These are phyloP conservation scores for Drosophila asahinai DNA, from an alignment of 1,140 invertebrate species.

Conservation along the genomic window DNA sequence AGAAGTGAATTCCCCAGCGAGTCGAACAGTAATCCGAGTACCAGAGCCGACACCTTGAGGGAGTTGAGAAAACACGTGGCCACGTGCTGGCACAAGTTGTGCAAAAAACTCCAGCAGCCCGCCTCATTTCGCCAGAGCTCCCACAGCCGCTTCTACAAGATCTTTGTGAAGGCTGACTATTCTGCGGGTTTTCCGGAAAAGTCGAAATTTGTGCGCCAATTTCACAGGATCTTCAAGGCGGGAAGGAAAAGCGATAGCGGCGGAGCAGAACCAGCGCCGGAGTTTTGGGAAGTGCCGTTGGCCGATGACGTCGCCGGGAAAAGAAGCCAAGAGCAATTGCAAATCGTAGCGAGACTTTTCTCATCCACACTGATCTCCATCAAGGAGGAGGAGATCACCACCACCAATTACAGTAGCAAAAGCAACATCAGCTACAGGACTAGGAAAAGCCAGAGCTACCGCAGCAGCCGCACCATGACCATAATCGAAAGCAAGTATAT, in stretches of 20 bases:
- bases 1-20: conserved; percentile 79
- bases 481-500: conserved; percentile 66
- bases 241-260: conserved; percentile 7
- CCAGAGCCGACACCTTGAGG: conserved; percentile 47
- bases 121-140: conserved; percentile 33
- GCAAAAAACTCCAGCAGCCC: conserved; percentile 48
- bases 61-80: conserved; percentile 66
- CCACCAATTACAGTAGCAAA: background rate
- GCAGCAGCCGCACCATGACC: conserved; percentile 61
- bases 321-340: conserved; percentile 25
- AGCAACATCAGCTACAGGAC: conserved; percentile 13
- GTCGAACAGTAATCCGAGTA: conserved; percentile 59
- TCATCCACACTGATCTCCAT: conserved; percentile 68
- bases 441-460: conserved; percentile 1
- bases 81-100: conserved; percentile 78
- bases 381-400: conserved; percentile 16
- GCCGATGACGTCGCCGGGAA: conserved; percentile 6
- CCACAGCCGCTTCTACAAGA: conserved; percentile 35
- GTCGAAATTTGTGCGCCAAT: conserved; percentile 44
- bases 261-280: conserved; percentile 1
- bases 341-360: conserved; percentile 67
- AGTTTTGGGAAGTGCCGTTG: conserved; percentile 18
- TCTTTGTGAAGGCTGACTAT: conserved; percentile 52
- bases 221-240: conserved; percentile 51
- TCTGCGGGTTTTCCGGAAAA: conserved; percentile 38